Base-by-base conservation (phyloP, 2,113 vertebrate species). In the Cyprinodon tularosa region DNA sequence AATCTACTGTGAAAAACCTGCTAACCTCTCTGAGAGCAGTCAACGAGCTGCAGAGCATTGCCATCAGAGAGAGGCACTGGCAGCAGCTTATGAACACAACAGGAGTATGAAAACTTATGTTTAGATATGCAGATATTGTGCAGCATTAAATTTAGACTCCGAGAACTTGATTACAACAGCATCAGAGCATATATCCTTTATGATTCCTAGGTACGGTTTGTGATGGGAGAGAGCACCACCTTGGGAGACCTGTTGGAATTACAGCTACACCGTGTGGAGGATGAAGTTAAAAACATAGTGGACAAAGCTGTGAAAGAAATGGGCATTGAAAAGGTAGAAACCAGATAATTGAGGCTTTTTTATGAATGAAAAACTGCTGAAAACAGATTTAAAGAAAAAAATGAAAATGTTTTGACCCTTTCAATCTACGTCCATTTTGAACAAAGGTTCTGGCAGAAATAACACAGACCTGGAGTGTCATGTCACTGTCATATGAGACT, bases 241-340 rank as follows among this genome's bases (percentile, higher is more conserved):
- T 73, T 94, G 59, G 92, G 93, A 40, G 91, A 93, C 68, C 87
- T 96, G 17, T 84, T 94, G 72, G 90, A 92, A 84, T 86, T 95
- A 72, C 93, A 95, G 17, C 92, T 95, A 66, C 91, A 93, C 48
- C 92, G 90, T 45, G 90, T 95, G 12, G 92, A 95, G 87, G 94
- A 95, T n/a, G 94, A 96, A 88, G 91, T 95, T 53, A 94, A 94
- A 83, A 90, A 88, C 77, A 96, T 95, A 53, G 89, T 95, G 77
- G 93, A 94, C 89, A 93, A 96, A 90, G 92, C 91, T 37, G 92
- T 94, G 65, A 95, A 95, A 90, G 92, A 96, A 92, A 95, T 90
- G 92, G 86, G 90, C 70, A 93, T 94, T 65, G 91, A 94, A 86
- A 95, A 93, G 86, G 93, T 93, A 63, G 57, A 80, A 47, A 1